Evolutionary conservation across 2,113 vertebrate genomes (phyloP).

Genomic region (Centropristis striata): DNA sequence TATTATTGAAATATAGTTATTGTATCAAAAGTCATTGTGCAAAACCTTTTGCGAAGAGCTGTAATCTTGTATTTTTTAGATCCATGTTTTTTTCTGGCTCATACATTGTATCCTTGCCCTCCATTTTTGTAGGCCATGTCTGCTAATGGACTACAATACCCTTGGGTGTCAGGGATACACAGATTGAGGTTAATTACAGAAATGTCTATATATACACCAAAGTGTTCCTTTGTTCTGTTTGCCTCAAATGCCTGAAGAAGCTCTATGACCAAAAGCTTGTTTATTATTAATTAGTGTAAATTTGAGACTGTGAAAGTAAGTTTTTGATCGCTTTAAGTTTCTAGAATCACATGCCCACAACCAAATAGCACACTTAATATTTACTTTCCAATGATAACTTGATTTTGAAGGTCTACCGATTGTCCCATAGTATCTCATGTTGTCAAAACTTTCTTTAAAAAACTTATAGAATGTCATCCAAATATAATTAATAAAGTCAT

Average conservation of each 20-base stretch:
- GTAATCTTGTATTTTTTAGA: background rate
- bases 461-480: no score
- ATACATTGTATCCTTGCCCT: background rate
- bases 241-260: background rate
- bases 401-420: no score
- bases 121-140: background rate
- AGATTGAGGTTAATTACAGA: background rate
- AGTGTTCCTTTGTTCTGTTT: background rate
- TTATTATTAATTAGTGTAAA: no score
- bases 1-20: background rate
- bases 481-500: no score
- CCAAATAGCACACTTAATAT: background rate
- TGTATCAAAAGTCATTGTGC: background rate
- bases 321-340: background rate
- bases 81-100: background rate
- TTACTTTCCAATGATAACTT: no score
- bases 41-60: background rate
- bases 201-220: background rate
- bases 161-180: background rate
- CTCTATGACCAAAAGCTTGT: background rate
- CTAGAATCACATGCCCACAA: background rate
- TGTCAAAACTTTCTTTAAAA: no score
- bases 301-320: no score
- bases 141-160: slow-evolving; percentile 13
- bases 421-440: no score